Percentiles rank a stretch among this genome's conserved stretches.
phyloP scores from a whole-genome alignment of 2,113 vertebrate species.

The Eclectus roratus region DNA sequence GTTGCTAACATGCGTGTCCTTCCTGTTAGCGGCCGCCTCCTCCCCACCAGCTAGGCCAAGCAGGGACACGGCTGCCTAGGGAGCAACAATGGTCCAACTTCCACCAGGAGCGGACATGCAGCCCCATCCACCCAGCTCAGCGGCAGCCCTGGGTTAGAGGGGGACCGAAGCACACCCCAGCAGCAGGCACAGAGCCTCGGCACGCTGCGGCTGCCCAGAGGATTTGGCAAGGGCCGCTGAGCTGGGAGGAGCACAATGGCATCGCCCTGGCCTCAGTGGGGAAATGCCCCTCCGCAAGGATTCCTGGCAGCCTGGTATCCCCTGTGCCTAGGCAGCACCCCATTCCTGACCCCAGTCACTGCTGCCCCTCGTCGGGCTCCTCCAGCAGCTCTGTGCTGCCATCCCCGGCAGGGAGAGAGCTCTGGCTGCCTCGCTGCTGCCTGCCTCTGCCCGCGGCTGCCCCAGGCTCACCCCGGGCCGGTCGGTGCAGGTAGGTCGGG shows the following conservation, averaged over 20 bases:
- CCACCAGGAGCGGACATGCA: fast-evolving
- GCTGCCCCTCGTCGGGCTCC: fast-evolving
- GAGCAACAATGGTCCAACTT: neutral
- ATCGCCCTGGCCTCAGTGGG: neutral
- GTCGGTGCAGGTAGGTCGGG: neutral
- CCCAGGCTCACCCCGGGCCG: neutral
- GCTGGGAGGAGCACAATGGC: neutral
- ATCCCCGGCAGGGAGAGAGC: neutral
- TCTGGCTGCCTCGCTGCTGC: neutral
- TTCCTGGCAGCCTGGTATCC: neutral
- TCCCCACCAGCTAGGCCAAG: slow-evolving; percentile 28
- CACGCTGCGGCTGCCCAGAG: neutral
- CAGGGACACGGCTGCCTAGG: neutral
- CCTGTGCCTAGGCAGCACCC: fast-evolving
- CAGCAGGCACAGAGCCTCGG: neutral
- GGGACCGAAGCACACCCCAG: neutral
- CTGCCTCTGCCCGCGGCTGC: slow-evolving; percentile 6
- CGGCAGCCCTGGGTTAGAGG: neutral
- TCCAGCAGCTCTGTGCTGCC: neutral
- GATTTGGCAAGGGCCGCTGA: neutral
- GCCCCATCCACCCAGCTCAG: fast-evolving
- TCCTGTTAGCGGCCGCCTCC: slow-evolving; percentile 21
- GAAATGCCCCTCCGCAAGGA: neutral
- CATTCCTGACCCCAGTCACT: neutral
- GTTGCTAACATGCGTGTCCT: slow-evolving; percentile 52